Base-by-base conservation (phyloP, 2,113 vertebrate species). In the Hemibagrus wyckioides region DNA sequence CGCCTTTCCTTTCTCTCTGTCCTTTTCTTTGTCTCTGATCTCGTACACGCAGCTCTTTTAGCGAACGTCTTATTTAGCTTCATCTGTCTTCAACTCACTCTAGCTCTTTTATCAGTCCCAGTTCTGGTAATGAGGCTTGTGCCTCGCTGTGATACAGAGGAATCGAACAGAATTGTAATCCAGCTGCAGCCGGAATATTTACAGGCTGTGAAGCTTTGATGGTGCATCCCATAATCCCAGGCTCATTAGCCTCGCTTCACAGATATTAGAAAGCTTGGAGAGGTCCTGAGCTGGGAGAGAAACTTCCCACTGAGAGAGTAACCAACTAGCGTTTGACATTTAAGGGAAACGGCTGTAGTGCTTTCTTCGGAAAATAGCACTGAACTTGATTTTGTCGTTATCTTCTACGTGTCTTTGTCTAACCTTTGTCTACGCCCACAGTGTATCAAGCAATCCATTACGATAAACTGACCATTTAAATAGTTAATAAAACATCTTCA, bases 181-280 rank as follows among this genome's bases (percentile, higher is more conserved):
- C 81, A 75, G 81, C 25, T 77, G 48, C 57, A 65, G 81, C 75
- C 81, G 23, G 71, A 69, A 75, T 71, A 87, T 83, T 87, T 87
- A 61, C 71, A 44, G 81, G 39, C 56, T 48, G 81, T 56, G 44
- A 54, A 56, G 39, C 52, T 83, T 75, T 87, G 67, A 87, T 87
- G 86, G 39, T 50, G 54, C 86, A 50, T 71, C 65, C 86, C 33
- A 54, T 54, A 67, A 82, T 69, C 85, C 65, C 69, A 30, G 63
- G 33, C 36, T 82, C 80, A 59, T 80, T 80, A 56, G 77, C 50
- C 4, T 80, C 19, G 54, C 79, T 87, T 67, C 30, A 80, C 59
- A 81, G 61, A 87, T 71, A 75, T 83, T 80, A 82, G 59, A 87
- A 73, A 52, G 54, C 54, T 14, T 6, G n/a, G 19, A 79, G 48